Evolutionary conservation across 2,888 invertebrate species (phyloP).

Genomic region (Pyrochroa serraticornis): DNA sequence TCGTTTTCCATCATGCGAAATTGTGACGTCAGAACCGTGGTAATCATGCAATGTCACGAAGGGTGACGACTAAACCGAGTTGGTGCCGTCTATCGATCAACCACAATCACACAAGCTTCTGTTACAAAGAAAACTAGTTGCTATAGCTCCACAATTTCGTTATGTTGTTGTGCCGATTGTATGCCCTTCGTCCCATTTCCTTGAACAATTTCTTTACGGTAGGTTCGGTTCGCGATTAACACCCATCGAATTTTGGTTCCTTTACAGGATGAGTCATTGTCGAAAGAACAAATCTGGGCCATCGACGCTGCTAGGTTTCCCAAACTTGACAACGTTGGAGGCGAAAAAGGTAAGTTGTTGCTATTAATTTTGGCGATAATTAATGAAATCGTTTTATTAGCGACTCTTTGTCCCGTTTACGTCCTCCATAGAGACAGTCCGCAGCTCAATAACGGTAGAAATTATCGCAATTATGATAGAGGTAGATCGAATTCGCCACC

Average conservation of each 20-base stretch:
- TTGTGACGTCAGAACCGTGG: slow-evolving; percentile 40
- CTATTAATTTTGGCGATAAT: background rate
- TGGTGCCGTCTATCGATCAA: slow-evolving; percentile 38
- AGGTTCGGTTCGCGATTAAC: slow-evolving; percentile 30
- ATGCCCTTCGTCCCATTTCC: slow-evolving; percentile 54
- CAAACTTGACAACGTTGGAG: slow-evolving; percentile 36
- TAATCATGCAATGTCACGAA: slow-evolving; percentile 54
- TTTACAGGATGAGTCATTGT: slow-evolving; percentile 48
- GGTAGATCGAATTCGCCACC: slow-evolving; percentile 56
- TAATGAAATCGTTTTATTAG: slow-evolving; percentile 32
- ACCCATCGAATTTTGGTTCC: background rate
- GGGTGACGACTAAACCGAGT: slow-evolving; percentile 30
- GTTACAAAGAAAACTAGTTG: slow-evolving; percentile 5
- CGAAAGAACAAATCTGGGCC: slow-evolving; percentile 49
- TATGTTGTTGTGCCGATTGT: slow-evolving; percentile 58
- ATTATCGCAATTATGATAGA: slow-evolving; percentile 42
- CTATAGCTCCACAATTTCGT: slow-evolving; percentile 13
- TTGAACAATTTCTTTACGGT: slow-evolving; percentile 52
- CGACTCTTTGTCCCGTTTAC: slow-evolving; percentile 52
- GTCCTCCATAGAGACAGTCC: slow-evolving; percentile 46
- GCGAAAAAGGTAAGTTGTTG: slow-evolving; percentile 39
- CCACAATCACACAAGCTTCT: slow-evolving; percentile 5
- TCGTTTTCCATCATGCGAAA: background rate
- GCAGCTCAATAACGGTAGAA: slow-evolving; percentile 24
- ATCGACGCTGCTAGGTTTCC: slow-evolving; percentile 48